Evolutionary conservation across 1,140 invertebrate species (phyloP).

Genomic region (Oppia nitens): DNA sequence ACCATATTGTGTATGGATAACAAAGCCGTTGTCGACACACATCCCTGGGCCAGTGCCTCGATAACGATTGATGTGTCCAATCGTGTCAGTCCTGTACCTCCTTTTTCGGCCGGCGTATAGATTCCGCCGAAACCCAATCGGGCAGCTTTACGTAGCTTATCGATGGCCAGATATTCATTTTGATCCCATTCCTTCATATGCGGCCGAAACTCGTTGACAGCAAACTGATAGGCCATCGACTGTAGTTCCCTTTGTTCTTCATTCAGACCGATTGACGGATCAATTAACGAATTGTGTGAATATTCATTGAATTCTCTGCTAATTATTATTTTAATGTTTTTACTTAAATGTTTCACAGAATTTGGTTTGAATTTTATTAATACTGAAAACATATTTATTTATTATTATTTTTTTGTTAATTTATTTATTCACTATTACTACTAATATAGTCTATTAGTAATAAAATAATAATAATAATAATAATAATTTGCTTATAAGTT

Average conservation of each 20-base stretch:
- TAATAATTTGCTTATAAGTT: too few relatives aligned
- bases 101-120: slow-evolving; percentile 37
- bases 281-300: slow-evolving; percentile 9
- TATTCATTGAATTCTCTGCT: neutral
- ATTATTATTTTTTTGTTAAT: too few relatives aligned
- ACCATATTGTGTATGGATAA: slow-evolving; percentile 46
- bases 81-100: slow-evolving; percentile 38
- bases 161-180: slow-evolving; percentile 33
- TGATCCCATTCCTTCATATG: slow-evolving; percentile 43
- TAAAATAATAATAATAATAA: too few relatives aligned
- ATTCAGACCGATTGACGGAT: slow-evolving; percentile 33
- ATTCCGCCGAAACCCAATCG: slow-evolving; percentile 42
- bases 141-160: slow-evolving; percentile 31
- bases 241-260: slow-evolving; percentile 41
- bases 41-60: slow-evolving; percentile 42
- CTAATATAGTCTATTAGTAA: too few relatives aligned
- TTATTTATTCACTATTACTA: too few relatives aligned
- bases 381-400: too few relatives aligned
- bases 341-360: too few relatives aligned
- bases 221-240: slow-evolving; percentile 38
- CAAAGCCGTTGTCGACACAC: slow-evolving; percentile 42
- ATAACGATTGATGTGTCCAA: slow-evolving; percentile 43
- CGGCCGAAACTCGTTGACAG: slow-evolving; percentile 40
- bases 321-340: too few relatives aligned
- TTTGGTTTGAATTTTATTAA: too few relatives aligned